Base-by-base conservation (phyloP, 2,888 invertebrate genomes). In the Hermodice carunculata region DNA sequence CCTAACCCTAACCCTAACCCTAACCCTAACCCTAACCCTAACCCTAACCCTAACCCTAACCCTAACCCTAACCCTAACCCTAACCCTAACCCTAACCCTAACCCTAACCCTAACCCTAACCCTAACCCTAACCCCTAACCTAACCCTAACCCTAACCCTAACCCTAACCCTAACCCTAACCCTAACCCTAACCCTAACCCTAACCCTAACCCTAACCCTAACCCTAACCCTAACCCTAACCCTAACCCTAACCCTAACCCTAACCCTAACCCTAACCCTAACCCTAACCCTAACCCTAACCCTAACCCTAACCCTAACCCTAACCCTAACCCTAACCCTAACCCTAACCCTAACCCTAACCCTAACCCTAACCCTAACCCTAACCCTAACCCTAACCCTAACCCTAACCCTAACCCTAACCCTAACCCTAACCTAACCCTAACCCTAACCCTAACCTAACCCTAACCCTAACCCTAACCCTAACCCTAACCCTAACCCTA, bases 171-270 rank as follows among this genome's bases (percentile, higher is more conserved):
- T 56, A 63, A 63, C 61, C 65, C 59, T 60, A 64, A 59, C 58
- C 59, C 54, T 52, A 64, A 51, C 64, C 64, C 53, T 52, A 64
- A 59, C 64, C 64, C 59, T 60, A 64, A 51, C 64, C 59, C 48
- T 34, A 53, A n/a, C 53, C 53, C 37, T 34, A 53, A n/a, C 53
- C 53, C 37, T 34, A 53, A 31, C 32, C 53, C 37, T 19, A 53
- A 31, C 53, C 53, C 37, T 19, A 34, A n/a, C 53, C 53, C 37
- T 34, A 53, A 31, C 53, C 53, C 37, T 34, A 53, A 31, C 53
- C 53, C 37, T 34, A 53, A 31, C 53, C 32, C 37, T 32, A 53
- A 37, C 53, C 53, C 53, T 53, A 53, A 53, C 53, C 53, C 53
- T 53, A 53, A 53, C 53, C 53, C 53, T 53, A 53, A 53, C 53